A percentile compares a stretch with the other conserved stretches of the same genome.
Conservation (phyloP, 92 coral and sea anemone genomes). For the Zoanthus solanderi region DNA sequence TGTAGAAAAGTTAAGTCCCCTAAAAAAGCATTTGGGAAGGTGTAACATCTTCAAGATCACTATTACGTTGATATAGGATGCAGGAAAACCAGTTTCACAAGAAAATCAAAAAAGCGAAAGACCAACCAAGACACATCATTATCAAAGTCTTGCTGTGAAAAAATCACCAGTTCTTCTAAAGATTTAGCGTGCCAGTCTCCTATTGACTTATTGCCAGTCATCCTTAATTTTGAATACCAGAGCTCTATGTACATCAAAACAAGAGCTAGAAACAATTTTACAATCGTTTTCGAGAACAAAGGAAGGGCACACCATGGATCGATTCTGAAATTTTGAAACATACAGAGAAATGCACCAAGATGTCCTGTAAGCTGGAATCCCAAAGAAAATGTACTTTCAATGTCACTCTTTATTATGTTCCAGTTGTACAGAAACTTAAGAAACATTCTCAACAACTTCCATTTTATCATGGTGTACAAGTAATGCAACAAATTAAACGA, state of each 20-base stretch:
- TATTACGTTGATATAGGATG: too few relatives aligned
- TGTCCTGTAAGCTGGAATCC: constrained; percentile 7
- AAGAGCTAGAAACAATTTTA: constrained; percentile 47
- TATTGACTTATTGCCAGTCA: too few relatives aligned
- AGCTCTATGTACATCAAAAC: constrained; percentile 33
- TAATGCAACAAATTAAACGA: constrained; percentile 23
- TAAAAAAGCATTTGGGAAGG: too few relatives aligned
- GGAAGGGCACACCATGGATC: constrained; percentile 41
- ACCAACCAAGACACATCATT: too few relatives aligned
- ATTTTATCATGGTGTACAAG: constrained; percentile 14
- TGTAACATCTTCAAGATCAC: too few relatives aligned
- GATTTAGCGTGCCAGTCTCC: too few relatives aligned
- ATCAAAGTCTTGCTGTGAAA: too few relatives aligned
- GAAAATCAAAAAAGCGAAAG: too few relatives aligned
- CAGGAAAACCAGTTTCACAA: too few relatives aligned
- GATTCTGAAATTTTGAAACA: constrained; percentile 18
- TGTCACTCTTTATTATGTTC: constrained; percentile 18
- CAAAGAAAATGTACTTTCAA: constrained; percentile 9
- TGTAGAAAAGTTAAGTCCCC: too few relatives aligned
- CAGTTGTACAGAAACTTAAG: not conserved
- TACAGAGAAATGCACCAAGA: constrained; percentile 15
- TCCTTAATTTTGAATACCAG: constrained; percentile 38
- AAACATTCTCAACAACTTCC: constrained; percentile 26
- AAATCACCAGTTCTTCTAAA: too few relatives aligned
- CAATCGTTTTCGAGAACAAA: constrained; percentile 8